Conservation (phyloP, 2,113 vertebrate genomes). For the Brachypteracias leptosomus region DNA sequence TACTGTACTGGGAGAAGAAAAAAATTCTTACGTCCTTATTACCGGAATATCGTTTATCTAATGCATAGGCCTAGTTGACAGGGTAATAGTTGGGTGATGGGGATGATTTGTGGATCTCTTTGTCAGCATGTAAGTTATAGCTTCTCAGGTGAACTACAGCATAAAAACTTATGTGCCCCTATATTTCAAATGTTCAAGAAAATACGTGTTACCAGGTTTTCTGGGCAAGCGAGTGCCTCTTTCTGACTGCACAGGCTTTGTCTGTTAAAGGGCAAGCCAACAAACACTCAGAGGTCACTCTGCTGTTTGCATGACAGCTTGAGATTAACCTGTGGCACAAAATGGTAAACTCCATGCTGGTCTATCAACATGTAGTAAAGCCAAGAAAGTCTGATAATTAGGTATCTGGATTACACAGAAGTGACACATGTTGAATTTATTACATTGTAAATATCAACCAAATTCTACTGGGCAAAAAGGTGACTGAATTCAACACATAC, state of each 20-base stretch:
- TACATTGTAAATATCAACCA: neutral
- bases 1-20: slow-evolving; percentile 1
- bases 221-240: neutral
- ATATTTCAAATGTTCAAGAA: slow-evolving; percentile 21
- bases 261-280: neutral
- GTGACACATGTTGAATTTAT: neutral
- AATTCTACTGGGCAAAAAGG: neutral
- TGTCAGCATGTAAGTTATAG: slow-evolving; percentile 50
- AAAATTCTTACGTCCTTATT: slow-evolving; percentile 4
- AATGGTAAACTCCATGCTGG: neutral
- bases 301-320: neutral
- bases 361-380: neutral
- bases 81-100: slow-evolving; percentile 13
- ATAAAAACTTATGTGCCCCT: slow-evolving; percentile 26
- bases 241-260: neutral
- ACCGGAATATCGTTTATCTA: slow-evolving; percentile 31
- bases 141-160: slow-evolving; percentile 22
- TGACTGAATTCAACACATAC: neutral
- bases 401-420: neutral
- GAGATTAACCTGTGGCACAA: neutral
- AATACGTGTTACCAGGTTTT: neutral
- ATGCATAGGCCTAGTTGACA: neutral
- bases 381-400: neutral
- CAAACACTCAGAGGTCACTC: neutral
- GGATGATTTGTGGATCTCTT: slow-evolving; percentile 49